Base-by-base conservation (phyloP, 1,140 invertebrate genomes). In the Caenorhabditis remanei region DNA sequence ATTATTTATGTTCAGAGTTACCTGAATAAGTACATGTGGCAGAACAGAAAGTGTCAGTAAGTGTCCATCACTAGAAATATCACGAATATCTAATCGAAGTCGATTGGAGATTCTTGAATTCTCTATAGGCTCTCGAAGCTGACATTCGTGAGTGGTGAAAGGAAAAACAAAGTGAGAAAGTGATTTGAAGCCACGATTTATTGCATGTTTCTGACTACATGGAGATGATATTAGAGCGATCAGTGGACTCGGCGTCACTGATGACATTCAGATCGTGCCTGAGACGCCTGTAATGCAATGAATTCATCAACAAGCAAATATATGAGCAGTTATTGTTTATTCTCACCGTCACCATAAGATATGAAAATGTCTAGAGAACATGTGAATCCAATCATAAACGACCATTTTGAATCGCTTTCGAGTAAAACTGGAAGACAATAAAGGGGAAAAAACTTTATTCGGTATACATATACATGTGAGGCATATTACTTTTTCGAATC, bases 131-230 rank as follows among this genome's bases (percentile, higher is more conserved):
- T 79, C 71, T 13, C 71, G 46, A n/a, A 79, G n/a, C 13, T 53
- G 46, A 24, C 43, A 79, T 7, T 79, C 46, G 40, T 79, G 71
- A 8, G 71, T 43, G 9, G 71, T 79, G 46, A 79, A 79, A 32
- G 71, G 71, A 24, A 24, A 79, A 14, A 79, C 13, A 3, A 79
- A 24, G 24, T 79, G 71, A 19, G 71, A n/a, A 13, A 79, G 46
- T 48, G 71, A 79, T 53, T 79, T 79, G 46, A 79, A 79, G 11
- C 71, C 71, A 43, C 71, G 71, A 14, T 50, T 79, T 9, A 7
- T 21, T 11, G 71, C 71, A 11, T 79, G 71, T 24, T 79, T 79
- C 41, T 79, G 71, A 79, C 71, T 79, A n/a, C 71, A 50, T 79
- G 43, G 5, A 7, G 71, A 79, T 13, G 71, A 50, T 50, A 79